phyloP scores from a whole-genome alignment of 2,797 vertebrate species.

The Myripristis murdjan region DNA sequence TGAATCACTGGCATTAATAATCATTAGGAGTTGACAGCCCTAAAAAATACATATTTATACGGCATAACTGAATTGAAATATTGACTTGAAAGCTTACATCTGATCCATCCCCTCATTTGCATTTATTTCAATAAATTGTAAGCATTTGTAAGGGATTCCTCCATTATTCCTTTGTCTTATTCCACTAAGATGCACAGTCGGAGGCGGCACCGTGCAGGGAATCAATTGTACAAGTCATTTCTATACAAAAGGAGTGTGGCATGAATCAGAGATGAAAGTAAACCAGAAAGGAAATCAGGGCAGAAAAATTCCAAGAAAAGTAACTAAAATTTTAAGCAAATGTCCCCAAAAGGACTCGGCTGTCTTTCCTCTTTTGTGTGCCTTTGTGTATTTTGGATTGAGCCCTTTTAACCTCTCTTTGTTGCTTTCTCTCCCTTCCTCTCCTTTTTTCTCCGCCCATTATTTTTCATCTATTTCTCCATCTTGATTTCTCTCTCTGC shows the following conservation, averaged over 20 bases:
- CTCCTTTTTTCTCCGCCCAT: constrained; percentile 1
- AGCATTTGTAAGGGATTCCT: constrained; percentile 47
- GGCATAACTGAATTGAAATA: neutral
- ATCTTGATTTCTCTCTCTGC: constrained; percentile 6
- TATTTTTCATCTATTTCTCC: neutral
- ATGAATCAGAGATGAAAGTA: constrained; percentile 69
- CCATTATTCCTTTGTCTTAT: constrained; percentile 52
- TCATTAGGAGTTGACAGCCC: too few species aligned
- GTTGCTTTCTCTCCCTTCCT: constrained; percentile 4
- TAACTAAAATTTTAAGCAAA: constrained; percentile 59
- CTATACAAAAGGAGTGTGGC: constrained; percentile 52
- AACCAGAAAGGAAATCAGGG: constrained; percentile 58
- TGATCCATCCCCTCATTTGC: neutral
- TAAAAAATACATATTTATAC: too few species aligned
- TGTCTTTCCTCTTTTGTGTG: constrained; percentile 27
- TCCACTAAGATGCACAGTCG: constrained; percentile 36
- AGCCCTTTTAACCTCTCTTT: constrained; percentile 13
- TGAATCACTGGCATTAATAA: too few species aligned
- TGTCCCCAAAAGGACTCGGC: constrained; percentile 34
- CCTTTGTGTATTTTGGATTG: constrained; percentile 50
- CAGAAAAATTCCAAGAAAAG: constrained; percentile 56
- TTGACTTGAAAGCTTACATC: constrained; percentile 5
- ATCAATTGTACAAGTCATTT: constrained; percentile 66
- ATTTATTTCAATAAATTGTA: too few species aligned
- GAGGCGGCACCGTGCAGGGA: constrained; percentile 57